Base-by-base conservation (phyloP, 2,113 vertebrate genomes). In the Boulengeromyrus knoepffleri region DNA sequence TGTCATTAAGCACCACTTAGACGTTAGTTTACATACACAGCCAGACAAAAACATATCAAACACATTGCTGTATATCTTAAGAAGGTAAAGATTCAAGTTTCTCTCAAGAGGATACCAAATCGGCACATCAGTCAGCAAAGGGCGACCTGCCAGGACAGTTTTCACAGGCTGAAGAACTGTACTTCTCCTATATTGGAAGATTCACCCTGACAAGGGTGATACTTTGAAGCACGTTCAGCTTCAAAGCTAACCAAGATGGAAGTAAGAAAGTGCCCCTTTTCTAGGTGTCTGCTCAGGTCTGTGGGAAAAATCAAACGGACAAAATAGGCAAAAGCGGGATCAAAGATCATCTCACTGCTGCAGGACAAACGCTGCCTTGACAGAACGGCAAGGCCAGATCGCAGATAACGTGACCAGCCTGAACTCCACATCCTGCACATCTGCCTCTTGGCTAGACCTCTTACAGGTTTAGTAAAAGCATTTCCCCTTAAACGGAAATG, bases 21-120 rank as follows among this genome's bases (percentile, higher is more conserved):
- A 93, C 90, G 93, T 89, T 50, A 39, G 31, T 83, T 19, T 27
- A 36, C 24, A 84, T 80, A 80, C 74, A 80, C 74, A 42, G 74
- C 89, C 87, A 47, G 88, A 88, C 42, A 74, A 91, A 56, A 21
- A 2, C 39, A 77, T 58, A 74, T 70, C 9, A 31, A 80, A 62
- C 53, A 47, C 66, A 27, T 88, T 86, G 39, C 85, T 7, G 74
- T 88, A 90, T 89, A 88, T 52, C 74, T 19, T 0, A 92, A 58
- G 90, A 5, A 27, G 45, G 86, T 58, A 91, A 86, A 27, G 3
- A 89, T 83, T 85, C 39, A 46, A 85, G 42, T 46, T 85, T 24
- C 24, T 85, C 39, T 47, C 83, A n/a, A 85, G 24, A 85, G 45
- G 83, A 85, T 85, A n/a, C 45, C 83, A 85, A n/a, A 13, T 85